Base-by-base conservation (phyloP, 1,140 invertebrate genomes). In the Propsilocerus akamusi region DNA sequence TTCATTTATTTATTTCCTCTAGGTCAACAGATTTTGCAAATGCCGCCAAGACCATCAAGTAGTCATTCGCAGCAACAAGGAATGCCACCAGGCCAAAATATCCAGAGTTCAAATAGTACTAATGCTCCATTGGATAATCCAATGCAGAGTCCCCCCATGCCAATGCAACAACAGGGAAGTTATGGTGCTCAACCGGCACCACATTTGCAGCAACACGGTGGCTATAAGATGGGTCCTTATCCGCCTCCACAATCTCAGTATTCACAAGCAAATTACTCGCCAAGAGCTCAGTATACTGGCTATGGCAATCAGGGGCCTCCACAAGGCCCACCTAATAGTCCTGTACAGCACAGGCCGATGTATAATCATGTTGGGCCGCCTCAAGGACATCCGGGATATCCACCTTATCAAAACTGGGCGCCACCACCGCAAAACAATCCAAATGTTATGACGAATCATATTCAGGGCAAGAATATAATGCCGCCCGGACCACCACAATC, bases 21-120 rank as follows among this genome's bases (percentile, higher is more conserved):
- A 88, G 85, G 84, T 62, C 85, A 86, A 68, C 83, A 81, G 75
- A 88, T 83, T 76, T 81, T 89, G 80, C 81, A 84, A 67, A 88
- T 89, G 83, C 86, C 86, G 65, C 86, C 86, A 59, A 77, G 89
- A 59, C 88, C 89, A 62, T 83, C 87, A 56, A 91, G 87, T 64
- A 84, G 86, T 68, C 83, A 90, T 65, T 83, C 86, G 56, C 71
- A 78, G 77, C 67, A 77, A 75, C 70, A 78, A 74, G 62, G 66
- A 24, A 63, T 62, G 51, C 61, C 63, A 46, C 67, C n/a, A 25
- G 23, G 25, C 12, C 59, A 37, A 50, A 25, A 12, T 26, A 14
- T n/a, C 47, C 14, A 25, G 6, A 47, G 10, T 25, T 10, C 20
- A 8, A 47, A 47, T 17, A 47, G 17, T 47, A 22, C 25, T 5